Percentiles rank a stretch among this genome's conserved stretches.
These are phyloP conservation scores for Deroplatys truncata DNA, from an alignment of 2,888 invertebrate species.

Conservation along the genomic window DNA sequence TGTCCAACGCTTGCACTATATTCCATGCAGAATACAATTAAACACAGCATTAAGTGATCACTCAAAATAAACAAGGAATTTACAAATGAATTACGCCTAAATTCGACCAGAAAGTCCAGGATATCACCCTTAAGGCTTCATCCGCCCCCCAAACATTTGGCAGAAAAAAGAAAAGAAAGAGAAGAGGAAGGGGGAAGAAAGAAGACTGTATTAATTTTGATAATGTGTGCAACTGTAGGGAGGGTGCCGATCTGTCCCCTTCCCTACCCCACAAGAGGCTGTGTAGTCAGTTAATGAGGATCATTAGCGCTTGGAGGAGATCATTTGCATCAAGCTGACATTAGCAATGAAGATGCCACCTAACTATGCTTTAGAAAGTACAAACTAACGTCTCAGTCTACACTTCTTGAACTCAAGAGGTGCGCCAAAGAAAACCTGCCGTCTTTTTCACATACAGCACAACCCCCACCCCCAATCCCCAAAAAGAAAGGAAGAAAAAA, in stretches of 20 bases:
- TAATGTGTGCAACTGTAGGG: conserved; percentile 13
- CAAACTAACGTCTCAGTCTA: not conserved
- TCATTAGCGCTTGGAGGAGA: conserved; percentile 24
- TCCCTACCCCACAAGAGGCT: not conserved
- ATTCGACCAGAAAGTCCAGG: not conserved
- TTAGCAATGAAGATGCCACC: conserved; percentile 19
- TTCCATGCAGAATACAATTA: too few relatives aligned
- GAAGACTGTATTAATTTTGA: conserved; percentile 13
- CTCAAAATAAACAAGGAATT: too few relatives aligned
- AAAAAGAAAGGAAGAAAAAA: too few relatives aligned
- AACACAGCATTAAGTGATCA: too few relatives aligned
- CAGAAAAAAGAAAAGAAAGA: not conserved
- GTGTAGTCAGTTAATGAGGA: conserved; percentile 24
- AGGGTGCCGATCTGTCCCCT: conserved; percentile 9
- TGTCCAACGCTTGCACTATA: too few relatives aligned
- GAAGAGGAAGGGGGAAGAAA: not conserved
- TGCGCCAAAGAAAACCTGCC: not conserved
- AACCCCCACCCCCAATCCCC: too few relatives aligned
- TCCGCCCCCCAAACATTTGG: not conserved
- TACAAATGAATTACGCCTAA: not conserved
- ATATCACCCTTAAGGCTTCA: not conserved
- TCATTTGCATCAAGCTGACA: conserved; percentile 27
- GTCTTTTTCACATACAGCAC: not conserved
- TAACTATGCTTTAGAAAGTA: not conserved
- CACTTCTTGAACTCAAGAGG: not conserved